Evolutionary conservation across 2,113 vertebrate species (phyloP).

Genomic region (Genyomyrus donnyi): DNA sequence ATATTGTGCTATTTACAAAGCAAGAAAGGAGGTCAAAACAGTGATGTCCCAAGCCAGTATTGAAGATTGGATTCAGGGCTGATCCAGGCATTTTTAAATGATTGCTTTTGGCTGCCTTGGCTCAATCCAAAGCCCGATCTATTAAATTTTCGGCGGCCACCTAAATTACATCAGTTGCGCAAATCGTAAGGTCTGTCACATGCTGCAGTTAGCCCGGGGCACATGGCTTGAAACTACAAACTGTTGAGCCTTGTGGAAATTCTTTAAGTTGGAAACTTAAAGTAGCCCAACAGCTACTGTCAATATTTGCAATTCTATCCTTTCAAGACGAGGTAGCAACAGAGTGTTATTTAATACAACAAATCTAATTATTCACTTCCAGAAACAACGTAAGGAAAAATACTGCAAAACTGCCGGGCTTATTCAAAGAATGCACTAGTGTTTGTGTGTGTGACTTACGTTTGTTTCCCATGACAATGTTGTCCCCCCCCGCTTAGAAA

Average conservation of each 20-base stretch:
- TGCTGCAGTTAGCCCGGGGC: neutral
- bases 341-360: neutral
- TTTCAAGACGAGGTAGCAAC: neutral
- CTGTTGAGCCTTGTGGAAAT: too few relatives aligned
- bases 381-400: neutral
- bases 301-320: neutral
- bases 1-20: neutral
- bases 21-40: neutral
- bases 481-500: too few relatives aligned
- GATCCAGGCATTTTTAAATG: neutral
- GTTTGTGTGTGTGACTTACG: too few relatives aligned
- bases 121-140: neutral
- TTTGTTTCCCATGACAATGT: too few relatives aligned
- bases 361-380: neutral
- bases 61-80: neutral
- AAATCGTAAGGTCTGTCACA: neutral
- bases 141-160: neutral
- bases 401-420: too few relatives aligned
- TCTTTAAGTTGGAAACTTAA: too few relatives aligned
- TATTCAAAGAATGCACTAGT: too few relatives aligned
- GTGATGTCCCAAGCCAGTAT: neutral
- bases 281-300: neutral
- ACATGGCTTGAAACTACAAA: neutral
- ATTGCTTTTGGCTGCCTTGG: neutral
- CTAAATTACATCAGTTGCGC: neutral